Conservation (phyloP, 2,797 vertebrate genomes). For the Gadopsis bispinosus region DNA sequence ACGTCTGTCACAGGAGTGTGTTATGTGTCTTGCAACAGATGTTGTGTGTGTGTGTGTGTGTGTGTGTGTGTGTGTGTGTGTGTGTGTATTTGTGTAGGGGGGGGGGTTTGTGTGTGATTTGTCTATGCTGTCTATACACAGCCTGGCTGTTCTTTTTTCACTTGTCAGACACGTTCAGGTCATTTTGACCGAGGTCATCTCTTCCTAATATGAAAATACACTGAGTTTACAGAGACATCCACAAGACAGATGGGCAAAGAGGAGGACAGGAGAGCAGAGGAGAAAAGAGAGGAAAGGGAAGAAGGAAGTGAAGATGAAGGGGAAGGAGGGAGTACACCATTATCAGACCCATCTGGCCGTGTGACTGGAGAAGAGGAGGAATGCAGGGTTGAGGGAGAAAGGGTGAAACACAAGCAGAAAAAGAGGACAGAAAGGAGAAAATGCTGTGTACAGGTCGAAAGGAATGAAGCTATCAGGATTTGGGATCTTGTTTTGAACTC, state of each 20-base stretch:
- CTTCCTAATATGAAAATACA: conserved; percentile 66
- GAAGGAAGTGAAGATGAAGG: conserved; percentile 64
- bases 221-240: conserved; percentile 32
- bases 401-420: conserved; percentile 66
- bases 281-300: conserved; percentile 57
- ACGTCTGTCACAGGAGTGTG: conserved; percentile 37
- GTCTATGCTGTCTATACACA: conserved; percentile 55
- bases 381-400: conserved; percentile 58
- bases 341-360: conserved; percentile 56
- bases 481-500: conserved; percentile 70
- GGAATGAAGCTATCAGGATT: conserved; percentile 55
- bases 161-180: conserved; percentile 74
- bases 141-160: conserved; percentile 56
- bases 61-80: conserved; percentile 17
- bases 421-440: conserved; percentile 53
- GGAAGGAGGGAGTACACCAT: conserved; percentile 58
- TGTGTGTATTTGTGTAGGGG: conserved; percentile 37
- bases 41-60: conserved; percentile 47
- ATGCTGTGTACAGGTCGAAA: conserved; percentile 54
- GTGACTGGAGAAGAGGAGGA: conserved; percentile 57
- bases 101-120: conserved; percentile 26
- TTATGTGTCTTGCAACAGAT: conserved; percentile 56
- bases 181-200: conserved; percentile 78
- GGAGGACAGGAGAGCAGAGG: conserved; percentile 60
- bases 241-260: conserved; percentile 65